Percentiles rank a stretch among this genome's conserved stretches.
These are phyloP conservation scores for Chlorodrepanis virens DNA, from an alignment of 2,113 vertebrate genomes.

Conservation along the genomic window DNA sequence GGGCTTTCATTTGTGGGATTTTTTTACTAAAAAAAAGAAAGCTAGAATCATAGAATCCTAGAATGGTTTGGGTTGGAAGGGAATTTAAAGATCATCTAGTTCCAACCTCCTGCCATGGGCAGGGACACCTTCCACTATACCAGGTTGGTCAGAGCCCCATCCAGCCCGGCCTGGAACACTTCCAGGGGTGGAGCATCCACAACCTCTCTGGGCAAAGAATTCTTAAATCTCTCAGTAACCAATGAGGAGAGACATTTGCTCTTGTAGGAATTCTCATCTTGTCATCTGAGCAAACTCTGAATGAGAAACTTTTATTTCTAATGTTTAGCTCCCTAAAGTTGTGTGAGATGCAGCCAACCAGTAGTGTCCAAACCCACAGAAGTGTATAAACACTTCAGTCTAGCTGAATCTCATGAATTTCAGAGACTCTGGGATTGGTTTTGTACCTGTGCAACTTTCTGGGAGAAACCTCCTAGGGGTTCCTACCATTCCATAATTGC, in stretches of 20 bases:
- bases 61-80: background rate
- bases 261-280: background rate
- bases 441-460: background rate
- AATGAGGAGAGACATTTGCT: background rate
- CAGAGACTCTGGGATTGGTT: background rate
- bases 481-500: background rate
- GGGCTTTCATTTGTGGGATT: background rate
- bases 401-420: background rate
- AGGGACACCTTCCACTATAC: background rate
- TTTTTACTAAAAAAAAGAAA: background rate
- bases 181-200: background rate
- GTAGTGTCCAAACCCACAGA: background rate
- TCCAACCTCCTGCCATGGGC: fast-evolving
- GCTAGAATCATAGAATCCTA: background rate
- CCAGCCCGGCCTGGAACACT: background rate
- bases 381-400: background rate
- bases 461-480: background rate
- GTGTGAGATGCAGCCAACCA: background rate
- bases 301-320: background rate
- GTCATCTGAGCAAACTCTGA: background rate
- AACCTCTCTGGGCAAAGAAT: background rate
- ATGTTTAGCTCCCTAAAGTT: background rate
- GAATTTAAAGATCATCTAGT: background rate
- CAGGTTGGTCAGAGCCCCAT: background rate
- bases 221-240: background rate